Conservation (phyloP, 2,888 invertebrate genomes). For the Aproaerema taeniolella region DNA sequence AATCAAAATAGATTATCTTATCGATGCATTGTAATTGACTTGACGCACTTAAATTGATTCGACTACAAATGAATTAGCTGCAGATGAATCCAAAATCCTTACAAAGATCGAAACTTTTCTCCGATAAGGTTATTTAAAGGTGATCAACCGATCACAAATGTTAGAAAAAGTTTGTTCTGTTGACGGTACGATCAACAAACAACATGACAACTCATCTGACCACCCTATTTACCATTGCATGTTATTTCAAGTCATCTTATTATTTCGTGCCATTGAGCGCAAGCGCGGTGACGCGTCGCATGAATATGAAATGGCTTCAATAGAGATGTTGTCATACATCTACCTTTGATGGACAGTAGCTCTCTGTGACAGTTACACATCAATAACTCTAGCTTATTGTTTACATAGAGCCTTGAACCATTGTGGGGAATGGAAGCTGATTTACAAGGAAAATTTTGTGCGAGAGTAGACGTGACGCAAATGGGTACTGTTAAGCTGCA, state of each 20-base stretch:
- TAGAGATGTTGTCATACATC: slow-evolving; percentile 68
- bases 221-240: slow-evolving; percentile 46
- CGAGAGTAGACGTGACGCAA: too few species aligned
- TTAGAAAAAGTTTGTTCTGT: slow-evolving; percentile 15
- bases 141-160: too few species aligned
- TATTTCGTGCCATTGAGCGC: slow-evolving; percentile 51
- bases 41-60: too few species aligned
- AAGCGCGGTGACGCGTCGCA: slow-evolving; percentile 42
- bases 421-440: slow-evolving; percentile 19
- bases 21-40: too few species aligned
- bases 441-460: slow-evolving; percentile 25
- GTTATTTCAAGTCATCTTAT: slow-evolving; percentile 50
- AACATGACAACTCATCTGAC: slow-evolving; percentile 37
- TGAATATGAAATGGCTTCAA: slow-evolving; percentile 68
- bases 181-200: slow-evolving; percentile 20
- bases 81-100: too few species aligned
- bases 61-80: too few species aligned
- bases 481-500: too few species aligned
- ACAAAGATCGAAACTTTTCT: too few species aligned
- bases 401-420: slow-evolving; percentile 44
- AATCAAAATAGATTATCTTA: too few species aligned
- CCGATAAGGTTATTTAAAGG: too few species aligned
- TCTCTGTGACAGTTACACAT: slow-evolving; percentile 44
- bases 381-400: slow-evolving; percentile 55
- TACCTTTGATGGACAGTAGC: slow-evolving; percentile 51